Percentiles rank a stretch among this genome's conserved stretches.
Conservation (phyloP, 2,113 vertebrate genomes). For the Seriola rivoliana region DNA sequence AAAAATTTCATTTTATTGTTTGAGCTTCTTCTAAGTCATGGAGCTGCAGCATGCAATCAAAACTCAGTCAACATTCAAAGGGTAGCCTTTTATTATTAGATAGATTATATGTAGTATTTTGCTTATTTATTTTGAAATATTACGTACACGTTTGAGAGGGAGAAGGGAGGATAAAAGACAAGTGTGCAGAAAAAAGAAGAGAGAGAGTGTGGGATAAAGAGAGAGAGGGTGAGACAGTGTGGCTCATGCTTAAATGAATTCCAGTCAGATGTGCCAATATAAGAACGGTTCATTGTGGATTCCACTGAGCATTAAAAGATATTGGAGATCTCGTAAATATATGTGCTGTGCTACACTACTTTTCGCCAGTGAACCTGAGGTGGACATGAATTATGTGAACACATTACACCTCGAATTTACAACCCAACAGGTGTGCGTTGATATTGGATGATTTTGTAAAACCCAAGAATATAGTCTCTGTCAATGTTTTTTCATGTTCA, state of each 20-base stretch:
- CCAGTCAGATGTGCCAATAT: not conserved
- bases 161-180: not conserved
- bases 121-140: constrained; percentile 25
- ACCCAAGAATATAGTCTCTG: too few relatives aligned
- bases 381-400: not conserved
- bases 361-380: not conserved
- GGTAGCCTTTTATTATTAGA: constrained; percentile 35
- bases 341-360: not conserved
- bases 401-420: not conserved
- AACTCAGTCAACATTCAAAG: constrained; percentile 61
- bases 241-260: not conserved
- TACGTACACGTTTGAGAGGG: constrained; percentile 19
- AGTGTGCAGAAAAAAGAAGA: not conserved
- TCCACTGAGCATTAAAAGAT: constrained; percentile 28
- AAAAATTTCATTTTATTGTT: constrained; percentile 55
- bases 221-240: not conserved
- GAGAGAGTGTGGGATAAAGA: not conserved
- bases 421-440: not conserved
- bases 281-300: constrained; percentile 5
- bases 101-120: constrained; percentile 49
- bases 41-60: constrained; percentile 59
- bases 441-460: not conserved
- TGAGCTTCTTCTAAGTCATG: constrained; percentile 53
- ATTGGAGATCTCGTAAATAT: constrained; percentile 28
- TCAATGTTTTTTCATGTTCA: too few relatives aligned